phyloP scores from a whole-genome alignment of 2,113 vertebrate species.

The Ptyas mucosa region DNA sequence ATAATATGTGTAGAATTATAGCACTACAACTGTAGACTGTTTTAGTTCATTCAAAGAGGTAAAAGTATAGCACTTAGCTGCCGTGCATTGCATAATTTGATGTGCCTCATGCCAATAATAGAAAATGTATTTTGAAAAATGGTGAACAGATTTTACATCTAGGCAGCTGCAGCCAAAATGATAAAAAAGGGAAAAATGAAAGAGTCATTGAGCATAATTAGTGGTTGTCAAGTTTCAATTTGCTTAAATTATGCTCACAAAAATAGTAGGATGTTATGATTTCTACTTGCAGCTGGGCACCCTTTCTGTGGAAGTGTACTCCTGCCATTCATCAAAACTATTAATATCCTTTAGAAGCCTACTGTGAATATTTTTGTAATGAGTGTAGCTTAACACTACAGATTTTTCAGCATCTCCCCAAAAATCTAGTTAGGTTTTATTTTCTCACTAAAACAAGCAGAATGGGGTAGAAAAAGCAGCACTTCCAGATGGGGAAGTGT shows the following conservation, averaged over 20 bases:
- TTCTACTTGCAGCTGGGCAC: constrained; percentile 47
- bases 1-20: constrained; percentile 7
- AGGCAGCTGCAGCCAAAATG: constrained; percentile 25
- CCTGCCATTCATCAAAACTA: constrained; percentile 31
- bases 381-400: constrained; percentile 1
- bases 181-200: neutral
- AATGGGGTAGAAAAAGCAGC: neutral
- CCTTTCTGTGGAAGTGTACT: constrained; percentile 10
- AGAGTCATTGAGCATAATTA: constrained; percentile 47
- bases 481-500: neutral
- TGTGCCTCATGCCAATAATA: neutral
- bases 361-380: constrained; percentile 22
- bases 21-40: constrained; percentile 34
- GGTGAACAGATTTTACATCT: constrained; percentile 33
- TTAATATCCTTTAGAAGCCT: constrained; percentile 32
- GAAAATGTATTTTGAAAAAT: constrained; percentile 33
- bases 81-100: constrained; percentile 14
- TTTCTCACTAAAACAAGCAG: neutral
- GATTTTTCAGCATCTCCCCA: constrained; percentile 5
- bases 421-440: neutral
- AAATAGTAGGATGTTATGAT: constrained; percentile 31
- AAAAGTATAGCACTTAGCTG: neutral
- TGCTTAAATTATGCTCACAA: constrained; percentile 31
- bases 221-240: constrained; percentile 45
- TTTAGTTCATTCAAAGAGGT: constrained; percentile 51